Base-by-base conservation (phyloP, 2,113 vertebrate genomes). In the Gorsachius goisagi region DNA sequence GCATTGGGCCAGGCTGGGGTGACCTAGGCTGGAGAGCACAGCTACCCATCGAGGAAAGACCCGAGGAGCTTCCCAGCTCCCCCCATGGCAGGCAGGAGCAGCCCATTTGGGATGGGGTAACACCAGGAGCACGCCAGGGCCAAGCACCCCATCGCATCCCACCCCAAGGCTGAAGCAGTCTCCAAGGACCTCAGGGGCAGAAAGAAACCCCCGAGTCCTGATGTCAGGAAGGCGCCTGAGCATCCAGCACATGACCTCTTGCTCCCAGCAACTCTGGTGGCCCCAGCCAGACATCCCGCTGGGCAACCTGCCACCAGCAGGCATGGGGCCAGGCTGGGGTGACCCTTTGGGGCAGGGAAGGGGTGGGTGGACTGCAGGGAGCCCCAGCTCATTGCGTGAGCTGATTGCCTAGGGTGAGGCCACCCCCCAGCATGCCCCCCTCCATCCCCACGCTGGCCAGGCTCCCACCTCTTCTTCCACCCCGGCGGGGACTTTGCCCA, bases 401-500 rank as follows among this genome's bases (percentile, higher is more conserved):
- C 12, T 32, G 28, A 27, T 11, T 59, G 10, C 21, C 9, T 1
- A 3, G 33, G 45, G 33, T 30, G 37, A 91, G 53, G 71, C 32
- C 47, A 27, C 30, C 55, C 15, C 35, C 33, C 26, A 37, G 66
- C 37, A 39, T 53, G 6, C 19, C 12, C 18, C n/a, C 2, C 56
- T 60, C 53, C 26, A 52, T 49, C 67, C 49, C 35, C 33, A 39
- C 2, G 5, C 26, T 6, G 0, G 30, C 27, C 4, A 0, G 59
- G 69, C 56, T 92, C 62, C 75, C 92, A 69, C 63, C 35, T 69
- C 75, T 82, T 55, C 85, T 73, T 83, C 68, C 15, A 0, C 50
- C 86, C 58, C 55, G 5, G 21, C 1, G 1, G 12, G 95, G 94
- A 97, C 97, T 98, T 95, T 92, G 95, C 59, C 69, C 85, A 0